A percentile compares a stretch with the other conserved stretches of the same genome.
phyloP scores from a whole-genome alignment of 2,888 invertebrate genomes.

The Zhengitettix transpicula region DNA sequence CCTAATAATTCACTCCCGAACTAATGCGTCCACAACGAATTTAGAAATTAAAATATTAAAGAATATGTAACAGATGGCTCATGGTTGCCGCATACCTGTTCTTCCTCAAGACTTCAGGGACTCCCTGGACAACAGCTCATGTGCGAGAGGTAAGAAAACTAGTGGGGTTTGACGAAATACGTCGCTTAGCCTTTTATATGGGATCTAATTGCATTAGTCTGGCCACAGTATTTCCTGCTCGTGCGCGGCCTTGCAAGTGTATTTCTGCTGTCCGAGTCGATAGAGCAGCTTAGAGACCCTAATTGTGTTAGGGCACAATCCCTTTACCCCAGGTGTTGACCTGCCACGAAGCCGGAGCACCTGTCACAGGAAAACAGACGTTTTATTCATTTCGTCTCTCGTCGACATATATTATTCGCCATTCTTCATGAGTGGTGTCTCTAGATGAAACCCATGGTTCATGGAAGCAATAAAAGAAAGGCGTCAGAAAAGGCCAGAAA shows the following conservation, averaged over 20 bases:
- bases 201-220: slow-evolving; percentile 1
- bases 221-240: neutral
- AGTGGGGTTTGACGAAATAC: slow-evolving; percentile 6
- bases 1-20: no score
- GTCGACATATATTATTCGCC: no score
- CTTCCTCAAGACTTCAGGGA: neutral
- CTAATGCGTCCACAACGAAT: no score
- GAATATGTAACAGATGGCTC: no score
- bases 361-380: neutral
- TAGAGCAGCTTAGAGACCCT: neutral
- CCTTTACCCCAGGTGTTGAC: neutral
- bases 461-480: no score
- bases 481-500: no score
- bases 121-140: neutral
- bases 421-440: no score
- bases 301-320: neutral
- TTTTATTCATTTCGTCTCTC: no score
- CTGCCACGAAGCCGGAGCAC: neutral
- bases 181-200: slow-evolving; percentile 1
- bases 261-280: neutral
- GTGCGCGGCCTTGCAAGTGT: neutral
- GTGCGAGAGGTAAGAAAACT: neutral
- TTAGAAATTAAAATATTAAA: no score
- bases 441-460: no score
- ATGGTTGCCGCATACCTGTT: neutral